These are phyloP conservation scores for Phacellophora camtschatica DNA, from an alignment of 30 jellyfish, hydroid and myxozoan genomes.

Conservation along the genomic window DNA sequence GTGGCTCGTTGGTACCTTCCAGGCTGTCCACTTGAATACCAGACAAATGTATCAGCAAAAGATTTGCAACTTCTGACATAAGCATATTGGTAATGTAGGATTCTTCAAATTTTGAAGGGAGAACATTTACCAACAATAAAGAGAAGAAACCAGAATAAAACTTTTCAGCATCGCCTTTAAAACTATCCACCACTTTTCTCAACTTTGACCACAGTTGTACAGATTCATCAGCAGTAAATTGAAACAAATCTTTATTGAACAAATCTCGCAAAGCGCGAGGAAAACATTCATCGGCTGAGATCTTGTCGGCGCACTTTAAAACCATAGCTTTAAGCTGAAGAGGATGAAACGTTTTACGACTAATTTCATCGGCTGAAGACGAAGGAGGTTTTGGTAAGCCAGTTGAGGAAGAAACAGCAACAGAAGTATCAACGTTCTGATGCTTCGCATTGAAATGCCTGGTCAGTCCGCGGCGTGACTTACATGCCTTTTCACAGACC, in stretches of 20 bases:
- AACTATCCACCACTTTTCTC: slow-evolving; percentile 5
- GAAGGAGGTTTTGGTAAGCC: not conserved
- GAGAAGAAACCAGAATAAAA: slow-evolving; percentile 35
- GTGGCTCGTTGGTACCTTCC: slow-evolving; percentile 19
- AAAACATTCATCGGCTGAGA: not conserved
- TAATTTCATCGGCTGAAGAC: slow-evolving; percentile 23
- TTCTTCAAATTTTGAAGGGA: slow-evolving; percentile 36
- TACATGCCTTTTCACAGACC: slow-evolving; percentile 41
- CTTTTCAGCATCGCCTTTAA: slow-evolving; percentile 46
- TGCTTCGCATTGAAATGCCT: slow-evolving; percentile 43
- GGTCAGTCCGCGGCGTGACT: slow-evolving; percentile 61
- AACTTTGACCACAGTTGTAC: slow-evolving; percentile 12
- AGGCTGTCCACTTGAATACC: not conserved
- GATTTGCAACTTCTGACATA: slow-evolving; percentile 18
- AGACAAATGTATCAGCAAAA: slow-evolving; percentile 1
- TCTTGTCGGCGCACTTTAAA: not conserved
- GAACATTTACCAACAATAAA: not conserved
- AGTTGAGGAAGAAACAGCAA: slow-evolving; percentile 9
- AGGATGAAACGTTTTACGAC: slow-evolving; percentile 33
- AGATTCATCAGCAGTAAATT: slow-evolving; percentile 12
- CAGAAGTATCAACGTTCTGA: slow-evolving; percentile 1
- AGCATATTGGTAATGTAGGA: not conserved
- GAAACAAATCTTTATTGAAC: not conserved
- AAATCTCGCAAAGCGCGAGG: not conserved
- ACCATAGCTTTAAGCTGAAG: slow-evolving; percentile 18